Evolutionary conservation across 2,113 vertebrate species (phyloP).

Genomic region (Halcyon senegalensis): DNA sequence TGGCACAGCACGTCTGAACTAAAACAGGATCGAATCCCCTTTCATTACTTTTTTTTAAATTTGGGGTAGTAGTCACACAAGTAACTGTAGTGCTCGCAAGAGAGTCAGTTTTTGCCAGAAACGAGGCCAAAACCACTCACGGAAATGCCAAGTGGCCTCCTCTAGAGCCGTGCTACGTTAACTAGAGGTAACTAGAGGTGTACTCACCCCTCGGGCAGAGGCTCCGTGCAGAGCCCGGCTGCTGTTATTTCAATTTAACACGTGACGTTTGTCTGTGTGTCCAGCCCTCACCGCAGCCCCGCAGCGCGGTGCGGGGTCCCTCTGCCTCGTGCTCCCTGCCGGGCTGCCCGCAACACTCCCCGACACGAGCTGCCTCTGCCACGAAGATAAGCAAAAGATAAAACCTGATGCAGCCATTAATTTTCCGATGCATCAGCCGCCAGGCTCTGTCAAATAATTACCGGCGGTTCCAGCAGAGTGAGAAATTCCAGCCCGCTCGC

Average conservation of each 20-base stretch:
- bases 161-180: rapidly evolving
- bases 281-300: not conserved
- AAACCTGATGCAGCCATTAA: conserved; percentile 1
- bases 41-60: not conserved
- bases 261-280: rapidly evolving
- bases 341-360: not conserved
- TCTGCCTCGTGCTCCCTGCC: not conserved
- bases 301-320: rapidly evolving
- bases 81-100: not conserved
- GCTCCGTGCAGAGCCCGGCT: rapidly evolving
- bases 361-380: not conserved
- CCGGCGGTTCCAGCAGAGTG: not conserved
- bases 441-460: conserved; percentile 29
- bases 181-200: rapidly evolving
- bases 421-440: not conserved
- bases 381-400: not conserved
- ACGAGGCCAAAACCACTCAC: not conserved
- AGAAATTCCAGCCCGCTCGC: conserved; percentile 25
- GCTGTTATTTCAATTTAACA: not conserved
- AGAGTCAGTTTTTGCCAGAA: not conserved
- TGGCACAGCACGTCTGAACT: not conserved
- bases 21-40: not conserved
- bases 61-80: not conserved
- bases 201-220: rapidly evolving
- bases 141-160: rapidly evolving